Percentiles rank a stretch among this genome's conserved stretches.
phyloP scores from a whole-genome alignment of 2,888 invertebrate species.

The Gisinianus flammeolus region DNA sequence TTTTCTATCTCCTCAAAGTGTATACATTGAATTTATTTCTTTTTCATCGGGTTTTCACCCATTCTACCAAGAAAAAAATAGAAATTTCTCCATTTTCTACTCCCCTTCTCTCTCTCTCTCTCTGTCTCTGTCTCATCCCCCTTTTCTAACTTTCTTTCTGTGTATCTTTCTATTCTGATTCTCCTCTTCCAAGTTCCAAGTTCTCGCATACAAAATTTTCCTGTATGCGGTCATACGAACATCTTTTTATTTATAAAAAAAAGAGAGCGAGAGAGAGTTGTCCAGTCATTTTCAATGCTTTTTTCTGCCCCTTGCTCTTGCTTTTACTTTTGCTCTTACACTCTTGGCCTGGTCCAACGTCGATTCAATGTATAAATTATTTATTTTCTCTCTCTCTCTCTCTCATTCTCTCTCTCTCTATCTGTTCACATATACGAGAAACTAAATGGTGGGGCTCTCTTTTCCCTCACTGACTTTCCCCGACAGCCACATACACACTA shows the following conservation, averaged over 20 bases:
- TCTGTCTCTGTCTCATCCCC: neutral
- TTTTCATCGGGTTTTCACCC: neutral
- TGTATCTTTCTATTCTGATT: neutral
- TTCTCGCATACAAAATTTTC: neutral
- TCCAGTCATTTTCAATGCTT: neutral
- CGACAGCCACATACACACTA: neutral
- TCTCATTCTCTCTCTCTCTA: neutral
- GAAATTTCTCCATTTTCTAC: slow-evolving; percentile 7
- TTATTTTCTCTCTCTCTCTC: slow-evolving; percentile 2
- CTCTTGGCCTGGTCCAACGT: neutral
- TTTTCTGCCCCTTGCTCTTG: slow-evolving; percentile 11
- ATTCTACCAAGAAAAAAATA: slow-evolving; percentile 3
- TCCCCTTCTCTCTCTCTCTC: slow-evolving; percentile 4
- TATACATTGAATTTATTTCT: slow-evolving; percentile 29
- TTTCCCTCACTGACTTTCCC: neutral
- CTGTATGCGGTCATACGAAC: neutral
- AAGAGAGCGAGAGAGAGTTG: neutral
- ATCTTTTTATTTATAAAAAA: neutral
- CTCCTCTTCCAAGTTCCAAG: neutral
- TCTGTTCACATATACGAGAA: neutral
- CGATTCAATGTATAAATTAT: slow-evolving; percentile 22
- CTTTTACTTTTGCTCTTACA: neutral
- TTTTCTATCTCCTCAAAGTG: slow-evolving; percentile 21
- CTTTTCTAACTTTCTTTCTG: neutral
- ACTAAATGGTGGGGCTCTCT: neutral